Percentiles rank a stretch among this genome's conserved stretches.
phyloP scores from a whole-genome alignment of 2,113 vertebrate species.

The Hyperopisus bebe region DNA sequence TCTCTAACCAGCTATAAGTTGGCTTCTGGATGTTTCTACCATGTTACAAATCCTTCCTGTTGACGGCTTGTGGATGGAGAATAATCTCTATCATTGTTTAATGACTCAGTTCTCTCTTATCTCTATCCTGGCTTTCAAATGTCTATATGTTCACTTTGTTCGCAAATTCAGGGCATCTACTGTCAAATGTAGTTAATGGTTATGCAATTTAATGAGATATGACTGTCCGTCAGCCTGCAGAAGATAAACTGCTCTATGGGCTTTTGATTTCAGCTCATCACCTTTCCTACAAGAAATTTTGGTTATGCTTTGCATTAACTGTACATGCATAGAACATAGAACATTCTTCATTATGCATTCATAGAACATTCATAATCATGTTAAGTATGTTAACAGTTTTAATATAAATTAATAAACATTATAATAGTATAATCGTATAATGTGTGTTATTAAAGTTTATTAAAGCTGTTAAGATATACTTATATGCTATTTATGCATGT shows the following conservation, averaged over 20 bases:
- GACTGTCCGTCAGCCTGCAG: neutral
- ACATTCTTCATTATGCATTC: no score
- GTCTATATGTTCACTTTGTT: constrained; percentile 45
- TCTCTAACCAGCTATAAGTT: neutral
- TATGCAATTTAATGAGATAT: neutral
- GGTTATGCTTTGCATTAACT: neutral
- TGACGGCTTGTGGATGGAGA: constrained; percentile 46
- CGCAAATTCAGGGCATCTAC: neutral
- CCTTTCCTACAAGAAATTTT: neutral
- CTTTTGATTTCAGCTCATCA: neutral
- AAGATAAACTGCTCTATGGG: neutral
- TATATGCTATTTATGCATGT: neutral
- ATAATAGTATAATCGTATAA: neutral
- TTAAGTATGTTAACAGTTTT: neutral
- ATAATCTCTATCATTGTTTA: constrained; percentile 52
- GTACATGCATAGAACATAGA: no score
- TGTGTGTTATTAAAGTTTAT: neutral
- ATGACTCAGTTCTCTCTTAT: constrained; percentile 43
- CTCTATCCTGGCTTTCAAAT: constrained; percentile 46
- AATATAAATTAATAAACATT: neutral
- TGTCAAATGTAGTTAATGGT: neutral
- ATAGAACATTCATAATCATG: neutral
- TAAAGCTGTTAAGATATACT: neutral
- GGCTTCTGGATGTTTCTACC: neutral
- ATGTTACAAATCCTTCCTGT: neutral